These are phyloP conservation scores for Falco cherrug DNA, from an alignment of 2,797 vertebrate species.

Conservation along the genomic window DNA sequence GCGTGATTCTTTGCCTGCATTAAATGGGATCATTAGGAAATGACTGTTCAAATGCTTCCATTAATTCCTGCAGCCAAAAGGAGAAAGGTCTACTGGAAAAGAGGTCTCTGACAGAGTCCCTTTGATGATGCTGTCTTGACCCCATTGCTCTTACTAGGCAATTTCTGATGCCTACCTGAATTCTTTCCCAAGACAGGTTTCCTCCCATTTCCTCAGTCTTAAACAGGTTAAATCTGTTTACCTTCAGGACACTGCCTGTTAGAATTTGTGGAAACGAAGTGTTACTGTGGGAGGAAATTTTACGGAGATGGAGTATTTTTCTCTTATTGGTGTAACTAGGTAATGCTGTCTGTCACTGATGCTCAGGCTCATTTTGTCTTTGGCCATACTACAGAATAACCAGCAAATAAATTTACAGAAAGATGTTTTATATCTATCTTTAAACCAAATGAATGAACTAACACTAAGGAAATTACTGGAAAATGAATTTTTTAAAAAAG, in stretches of 20 bases:
- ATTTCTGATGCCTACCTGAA: background rate
- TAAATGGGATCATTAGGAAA: background rate
- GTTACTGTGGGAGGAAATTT: background rate
- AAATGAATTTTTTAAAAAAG: background rate
- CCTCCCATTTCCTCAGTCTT: background rate
- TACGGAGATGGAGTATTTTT: background rate
- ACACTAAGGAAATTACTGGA: background rate
- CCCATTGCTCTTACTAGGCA: background rate
- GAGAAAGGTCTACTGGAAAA: background rate
- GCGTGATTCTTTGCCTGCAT: background rate
- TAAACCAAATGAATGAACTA: background rate
- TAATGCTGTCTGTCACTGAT: background rate
- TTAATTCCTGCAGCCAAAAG: background rate
- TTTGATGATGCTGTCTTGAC: background rate
- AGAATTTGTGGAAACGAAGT: background rate
- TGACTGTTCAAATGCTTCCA: background rate
- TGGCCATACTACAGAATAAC: background rate
- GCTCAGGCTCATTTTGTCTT: background rate
- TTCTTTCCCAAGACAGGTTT: background rate
- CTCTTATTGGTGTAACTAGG: background rate
- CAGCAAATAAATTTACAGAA: background rate
- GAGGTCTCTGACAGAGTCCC: background rate
- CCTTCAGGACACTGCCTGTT: background rate
- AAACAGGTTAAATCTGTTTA: background rate
- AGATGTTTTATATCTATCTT: background rate